These are phyloP conservation scores for Lysandra coridon DNA, from an alignment of 2,888 invertebrate genomes.

Conservation along the genomic window DNA sequence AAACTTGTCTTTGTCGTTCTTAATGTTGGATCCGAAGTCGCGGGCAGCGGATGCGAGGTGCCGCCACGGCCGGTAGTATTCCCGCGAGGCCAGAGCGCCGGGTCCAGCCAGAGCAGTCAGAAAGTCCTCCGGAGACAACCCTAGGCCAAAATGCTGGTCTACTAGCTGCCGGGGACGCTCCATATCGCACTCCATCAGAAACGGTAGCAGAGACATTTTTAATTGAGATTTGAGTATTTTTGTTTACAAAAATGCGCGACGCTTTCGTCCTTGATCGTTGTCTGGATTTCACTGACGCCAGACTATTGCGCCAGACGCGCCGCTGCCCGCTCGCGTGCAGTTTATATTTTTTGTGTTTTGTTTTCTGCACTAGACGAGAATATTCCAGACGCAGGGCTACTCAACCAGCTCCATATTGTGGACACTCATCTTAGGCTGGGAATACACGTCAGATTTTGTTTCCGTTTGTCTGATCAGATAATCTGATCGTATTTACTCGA, in stretches of 20 bases:
- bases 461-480: no score
- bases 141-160: slow-evolving; percentile 79
- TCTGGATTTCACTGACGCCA: slow-evolving; percentile 6
- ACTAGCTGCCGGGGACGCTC: slow-evolving; percentile 68
- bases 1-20: slow-evolving; percentile 70
- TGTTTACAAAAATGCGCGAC: slow-evolving; percentile 49
- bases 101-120: slow-evolving; percentile 49
- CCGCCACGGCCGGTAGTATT: slow-evolving; percentile 70
- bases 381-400: slow-evolving; percentile 28
- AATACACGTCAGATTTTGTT: no score
- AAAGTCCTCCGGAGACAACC: slow-evolving; percentile 72
- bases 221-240: slow-evolving; percentile 25
- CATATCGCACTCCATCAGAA: slow-evolving; percentile 62
- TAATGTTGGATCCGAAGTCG: slow-evolving; percentile 78
- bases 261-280: slow-evolving; percentile 32
- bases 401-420: neutral
- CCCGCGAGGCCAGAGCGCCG: slow-evolving; percentile 52
- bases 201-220: slow-evolving; percentile 76
- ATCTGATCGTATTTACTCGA: no score
- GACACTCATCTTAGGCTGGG: neutral
- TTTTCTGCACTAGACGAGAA: slow-evolving; percentile 30
- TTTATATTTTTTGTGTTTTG: slow-evolving; percentile 23
- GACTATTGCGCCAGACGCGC: no score
- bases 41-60: slow-evolving; percentile 70
- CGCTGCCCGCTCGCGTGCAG: slow-evolving; percentile 12